Base-by-base conservation (phyloP, 2,113 vertebrate genomes). In the Scomber colias region DNA sequence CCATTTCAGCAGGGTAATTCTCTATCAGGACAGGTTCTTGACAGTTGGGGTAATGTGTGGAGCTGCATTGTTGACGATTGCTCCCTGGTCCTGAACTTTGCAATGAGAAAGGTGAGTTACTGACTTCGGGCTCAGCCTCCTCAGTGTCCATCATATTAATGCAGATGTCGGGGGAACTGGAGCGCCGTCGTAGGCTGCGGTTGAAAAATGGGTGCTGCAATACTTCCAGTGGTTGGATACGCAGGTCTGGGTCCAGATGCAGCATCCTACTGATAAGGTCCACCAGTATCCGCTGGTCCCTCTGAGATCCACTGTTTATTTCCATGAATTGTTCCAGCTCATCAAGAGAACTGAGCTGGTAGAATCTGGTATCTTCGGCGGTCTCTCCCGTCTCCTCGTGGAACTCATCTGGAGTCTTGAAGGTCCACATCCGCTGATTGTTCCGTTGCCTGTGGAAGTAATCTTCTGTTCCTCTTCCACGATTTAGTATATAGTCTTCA, bases 201-300 rank as follows among this genome's bases (percentile, higher is more conserved):
- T 62, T 62, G 21, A 63, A 63, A 63, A 63, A 45, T 21, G 61
- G 12, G n/a, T 63, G 61, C 15, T n/a, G 40, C 35, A 63, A 17
- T 46, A 63, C 13, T 2, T 45, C 61, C 12, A 2, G 40, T 7
- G 61, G 40, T 63, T 46, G 45, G 7, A 46, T 46, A 2, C 61
- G 40, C 13, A 63, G 35, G 3, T 63, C 61, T 4, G 35, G 35
- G 12, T 63, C 61, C 61, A 63, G 40, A 2, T 63, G 61, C 5
- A 63, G 61, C 61, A 63, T 46, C 40, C 14, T 46, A 3, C n/a
- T 63, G 11, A 63, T 40, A 4, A 63, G 61, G 21, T 63, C 13
- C 24, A 63, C 11, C 8, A 63, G 46, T 3, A 46, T 2, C 13
- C 40, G 3, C 61, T 46, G 11, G 5, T 63, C 14, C n/a, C 40